Conservation (phyloP, 2,113 vertebrate species). For the Apodemus speciosus region DNA sequence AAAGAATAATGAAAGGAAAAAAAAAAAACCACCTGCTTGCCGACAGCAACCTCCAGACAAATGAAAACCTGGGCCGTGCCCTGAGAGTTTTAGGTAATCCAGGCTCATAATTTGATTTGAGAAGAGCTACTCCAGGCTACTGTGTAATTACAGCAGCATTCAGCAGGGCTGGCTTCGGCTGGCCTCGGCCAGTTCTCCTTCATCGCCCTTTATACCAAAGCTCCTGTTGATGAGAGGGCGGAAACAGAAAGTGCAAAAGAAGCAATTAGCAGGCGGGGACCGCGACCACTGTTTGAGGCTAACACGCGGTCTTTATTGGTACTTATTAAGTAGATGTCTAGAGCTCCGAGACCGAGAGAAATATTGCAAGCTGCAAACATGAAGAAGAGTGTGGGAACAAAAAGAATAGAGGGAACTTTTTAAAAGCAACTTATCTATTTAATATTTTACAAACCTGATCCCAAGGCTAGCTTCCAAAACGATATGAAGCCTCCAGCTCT, state of each 20-base stretch:
- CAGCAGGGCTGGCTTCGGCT: constrained; percentile 87
- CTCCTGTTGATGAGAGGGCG: constrained; percentile 87
- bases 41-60: constrained; percentile 77
- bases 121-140: constrained; percentile 88
- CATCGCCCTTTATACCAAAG: constrained; percentile 90
- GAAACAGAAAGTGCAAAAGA: constrained; percentile 88
- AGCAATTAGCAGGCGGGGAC: constrained; percentile 90
- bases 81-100: constrained; percentile 87
- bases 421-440: constrained; percentile 26
- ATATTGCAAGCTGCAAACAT: constrained; percentile 77
- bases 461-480: constrained; percentile 54
- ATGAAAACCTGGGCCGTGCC: constrained; percentile 83
- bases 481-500: constrained; percentile 19
- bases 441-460: constrained; percentile 38
- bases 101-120: constrained; percentile 90
- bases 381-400: constrained; percentile 63
- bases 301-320: constrained; percentile 78
- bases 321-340: constrained; percentile 80
- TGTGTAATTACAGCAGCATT: constrained; percentile 90
- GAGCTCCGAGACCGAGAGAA: constrained; percentile 79
- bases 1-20: constrained; percentile 75
- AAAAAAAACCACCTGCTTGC: constrained; percentile 76
- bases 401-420: constrained; percentile 48
- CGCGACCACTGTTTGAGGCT: constrained; percentile 84
- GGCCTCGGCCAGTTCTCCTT: constrained; percentile 88